phyloP scores from a whole-genome alignment of 2,888 invertebrate genomes.

The Lasioglossum pauxillum region DNA sequence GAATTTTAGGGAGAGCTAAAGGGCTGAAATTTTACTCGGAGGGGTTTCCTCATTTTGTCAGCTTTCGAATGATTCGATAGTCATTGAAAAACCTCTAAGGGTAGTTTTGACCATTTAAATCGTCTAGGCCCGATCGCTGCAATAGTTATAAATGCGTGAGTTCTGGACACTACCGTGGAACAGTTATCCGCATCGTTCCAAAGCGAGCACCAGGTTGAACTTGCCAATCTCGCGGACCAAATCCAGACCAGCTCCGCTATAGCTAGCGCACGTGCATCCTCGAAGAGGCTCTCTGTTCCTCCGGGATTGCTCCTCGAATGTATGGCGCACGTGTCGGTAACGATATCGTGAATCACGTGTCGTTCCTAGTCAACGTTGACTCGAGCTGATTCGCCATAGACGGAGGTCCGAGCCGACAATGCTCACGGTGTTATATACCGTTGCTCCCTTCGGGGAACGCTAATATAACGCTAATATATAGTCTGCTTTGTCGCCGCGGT shows the following conservation, averaged over 20 bases:
- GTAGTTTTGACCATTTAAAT: too few species aligned
- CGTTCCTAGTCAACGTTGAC: slow-evolving; percentile 52
- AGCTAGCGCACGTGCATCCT: slow-evolving; percentile 28
- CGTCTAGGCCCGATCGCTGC: neutral
- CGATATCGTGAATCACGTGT: slow-evolving; percentile 68
- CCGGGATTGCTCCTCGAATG: slow-evolving; percentile 33
- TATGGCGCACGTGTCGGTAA: slow-evolving; percentile 42
- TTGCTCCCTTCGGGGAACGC: slow-evolving; percentile 67
- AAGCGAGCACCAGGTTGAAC: neutral
- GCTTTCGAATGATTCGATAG: too few species aligned
- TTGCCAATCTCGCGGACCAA: neutral
- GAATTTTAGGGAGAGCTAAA: too few species aligned
- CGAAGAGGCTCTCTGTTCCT: slow-evolving; percentile 28
- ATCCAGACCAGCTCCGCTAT: neutral
- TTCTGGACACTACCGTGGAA: neutral
- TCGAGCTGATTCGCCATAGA: slow-evolving; percentile 57
- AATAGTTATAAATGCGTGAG: neutral
- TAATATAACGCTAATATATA: slow-evolving; percentile 60
- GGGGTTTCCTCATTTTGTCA: too few species aligned
- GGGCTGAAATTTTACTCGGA: too few species aligned
- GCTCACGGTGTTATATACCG: slow-evolving; percentile 51
- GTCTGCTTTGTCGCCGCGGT: slow-evolving; percentile 9
- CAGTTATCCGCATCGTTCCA: neutral
- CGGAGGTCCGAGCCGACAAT: slow-evolving; percentile 54
- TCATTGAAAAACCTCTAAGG: too few species aligned